Base-by-base conservation (phyloP, 2,797 vertebrate species). In the Synanceia verrucosa region DNA sequence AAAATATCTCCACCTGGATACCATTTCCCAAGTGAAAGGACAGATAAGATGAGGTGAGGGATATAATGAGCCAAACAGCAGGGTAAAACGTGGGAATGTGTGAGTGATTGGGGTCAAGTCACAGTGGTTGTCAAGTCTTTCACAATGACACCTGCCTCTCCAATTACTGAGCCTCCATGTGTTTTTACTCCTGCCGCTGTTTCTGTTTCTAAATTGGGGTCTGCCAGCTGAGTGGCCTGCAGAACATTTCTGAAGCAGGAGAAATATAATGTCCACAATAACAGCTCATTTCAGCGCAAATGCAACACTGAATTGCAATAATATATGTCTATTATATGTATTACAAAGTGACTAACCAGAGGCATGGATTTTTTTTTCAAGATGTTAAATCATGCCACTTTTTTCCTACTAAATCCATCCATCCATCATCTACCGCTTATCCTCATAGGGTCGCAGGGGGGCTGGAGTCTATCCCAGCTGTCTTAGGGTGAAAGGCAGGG, bases 151-250 rank as follows among this genome's bases (percentile, higher is more conserved):
- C 51, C 70, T 74, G 73, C 60, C 56, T 63, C 36, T 79, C 55
- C 83, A 81, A 71, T 83, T 79, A 83, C 52, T 23, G 34, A 66
- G 24, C 65, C 44, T 44, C 60, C 66, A 65, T 56, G 61, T 70
- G 33, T 61, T 48, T 44, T 33, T 51, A 24, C 31, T 29, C 16
- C 36, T n/a, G 10, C 23, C 10, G n/a, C 64, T 23, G 46, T 43
- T 69, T 43, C 62, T 53, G 57, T 55, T 48, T 9, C 63, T 64
- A 71, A 73, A 63, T 66, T 73, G 36, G 26, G 58, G 24, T 18
- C 43, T 60, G 14, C 58, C 46, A 34, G 68, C 60, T n/a, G 64
- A 78, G 51, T 14, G 57, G 41, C 5, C 33, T 21, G 16, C 51
- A 62, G 56, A 67, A 47, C 29, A 43, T 4, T 9, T 56, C 50